phyloP scores from a whole-genome alignment of 1,140 invertebrate genomes.

The Episyrphus balteatus region DNA sequence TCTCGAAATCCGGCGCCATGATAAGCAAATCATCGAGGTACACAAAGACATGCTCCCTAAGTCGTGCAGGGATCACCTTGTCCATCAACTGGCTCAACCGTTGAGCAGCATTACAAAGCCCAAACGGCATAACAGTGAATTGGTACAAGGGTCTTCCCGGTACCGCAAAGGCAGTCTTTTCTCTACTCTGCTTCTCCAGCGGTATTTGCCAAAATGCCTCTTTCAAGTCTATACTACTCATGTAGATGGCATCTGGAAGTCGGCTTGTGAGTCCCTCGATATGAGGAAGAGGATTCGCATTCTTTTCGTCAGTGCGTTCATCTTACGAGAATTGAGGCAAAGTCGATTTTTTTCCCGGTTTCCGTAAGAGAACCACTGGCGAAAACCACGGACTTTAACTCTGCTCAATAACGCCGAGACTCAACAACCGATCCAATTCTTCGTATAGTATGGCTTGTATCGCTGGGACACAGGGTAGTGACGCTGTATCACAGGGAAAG shows the following conservation, averaged over 20 bases:
- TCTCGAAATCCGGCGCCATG: not conserved
- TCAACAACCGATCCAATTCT: slow-evolving; percentile 2
- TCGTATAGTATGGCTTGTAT: not conserved
- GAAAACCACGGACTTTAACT: not conserved
- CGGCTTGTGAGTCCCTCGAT: slow-evolving; percentile 9
- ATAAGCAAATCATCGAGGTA: slow-evolving; percentile 5
- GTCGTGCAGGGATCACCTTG: slow-evolving; percentile 1
- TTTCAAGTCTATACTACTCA: slow-evolving; percentile 23
- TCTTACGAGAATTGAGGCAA: slow-evolving; percentile 19
- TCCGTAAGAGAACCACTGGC: slow-evolving; percentile 10
- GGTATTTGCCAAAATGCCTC: slow-evolving; percentile 30
- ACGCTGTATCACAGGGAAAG: slow-evolving; percentile 16
- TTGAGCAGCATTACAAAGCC: slow-evolving; percentile 3
- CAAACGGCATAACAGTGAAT: slow-evolving; percentile 4
- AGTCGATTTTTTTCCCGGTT: slow-evolving; percentile 13
- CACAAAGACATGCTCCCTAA: not conserved
- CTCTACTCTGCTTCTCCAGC: slow-evolving; percentile 11
- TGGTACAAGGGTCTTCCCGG: slow-evolving; percentile 28
- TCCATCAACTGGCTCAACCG: slow-evolving; percentile 1
- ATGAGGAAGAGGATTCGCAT: slow-evolving; percentile 8
- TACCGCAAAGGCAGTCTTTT: slow-evolving; percentile 39
- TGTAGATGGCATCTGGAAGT: not conserved
- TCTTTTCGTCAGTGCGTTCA: slow-evolving; percentile 9
- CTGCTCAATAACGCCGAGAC: slow-evolving; percentile 8
- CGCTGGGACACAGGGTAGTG: slow-evolving; percentile 14